Evolutionary conservation across 2,888 invertebrate species (phyloP), one percentile per base, ranked within the genome.

Genomic region (Cephus spinipes): DNA sequence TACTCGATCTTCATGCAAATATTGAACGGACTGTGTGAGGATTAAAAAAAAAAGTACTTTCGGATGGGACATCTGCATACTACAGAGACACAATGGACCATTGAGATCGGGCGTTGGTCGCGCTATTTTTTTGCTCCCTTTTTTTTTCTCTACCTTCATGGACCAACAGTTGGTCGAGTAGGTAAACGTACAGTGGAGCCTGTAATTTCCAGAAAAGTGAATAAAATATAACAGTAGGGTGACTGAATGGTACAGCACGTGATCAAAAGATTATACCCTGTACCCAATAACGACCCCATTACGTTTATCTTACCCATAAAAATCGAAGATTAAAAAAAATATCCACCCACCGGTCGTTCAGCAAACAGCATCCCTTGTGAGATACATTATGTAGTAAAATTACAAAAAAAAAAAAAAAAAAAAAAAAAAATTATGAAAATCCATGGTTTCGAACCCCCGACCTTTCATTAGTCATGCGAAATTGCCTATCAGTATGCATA

Each of bases 1-100:
- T 86, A 81, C 89, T 90, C 84, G 85, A 86, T 76, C 83, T 84
- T 84, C 86, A 90, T 90, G 90, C 90, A 90, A 91, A 91, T 90
- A 89, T 86, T 86, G 87, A 85, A 87, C 84, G 23, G 23, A 55
- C 40, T 23, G 40, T 55, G 23, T 15, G 40, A 55, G 23, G 23
- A 55, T 23, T 15, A 9, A 34, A 40, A 55, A 40, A 40, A 15
- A 55, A 23, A 23, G 40, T 23, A 55, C 23, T 15, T 23, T 55
- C 40, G 6, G 40, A 55, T 55, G 40, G 40, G 30, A 71, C 71
- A 71, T 71, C 71, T 71, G 71, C 71, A 71, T 71, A 71, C 71
- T 9, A 9, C 3, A 9, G 31, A 71, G 15, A 71, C 15, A 71
- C 71, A 71, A 71, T 32, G 71, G 40, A 55, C 40, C 40, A 55